Percentiles rank a stretch among this genome's conserved stretches.
These are phyloP conservation scores for Menidia beryllina DNA, from an alignment of 2,113 vertebrate species.

Conservation along the genomic window DNA sequence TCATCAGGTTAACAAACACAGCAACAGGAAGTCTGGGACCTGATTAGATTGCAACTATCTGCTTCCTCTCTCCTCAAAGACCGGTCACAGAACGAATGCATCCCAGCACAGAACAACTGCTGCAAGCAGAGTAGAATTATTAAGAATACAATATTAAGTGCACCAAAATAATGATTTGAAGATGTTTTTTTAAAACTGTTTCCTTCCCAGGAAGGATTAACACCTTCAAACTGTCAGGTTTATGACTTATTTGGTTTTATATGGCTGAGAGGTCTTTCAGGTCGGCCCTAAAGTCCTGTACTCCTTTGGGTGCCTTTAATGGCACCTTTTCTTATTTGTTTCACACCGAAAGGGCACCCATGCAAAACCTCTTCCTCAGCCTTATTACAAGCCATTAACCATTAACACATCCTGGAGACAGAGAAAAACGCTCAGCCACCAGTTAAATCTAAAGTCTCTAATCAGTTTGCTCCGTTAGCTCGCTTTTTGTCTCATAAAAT, in stretches of 20 bases:
- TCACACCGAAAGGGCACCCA: neutral
- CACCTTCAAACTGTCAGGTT: no score
- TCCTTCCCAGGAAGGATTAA: slow-evolving; percentile 35
- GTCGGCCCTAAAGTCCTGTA: neutral
- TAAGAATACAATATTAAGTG: no score
- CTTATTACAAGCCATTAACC: neutral
- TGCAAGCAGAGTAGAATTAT: slow-evolving; percentile 50
- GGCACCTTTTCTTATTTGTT: neutral
- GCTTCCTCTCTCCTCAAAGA: slow-evolving; percentile 4
- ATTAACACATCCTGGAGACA: neutral
- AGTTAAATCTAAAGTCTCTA: no score
- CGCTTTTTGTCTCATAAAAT: no score
- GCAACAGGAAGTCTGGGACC: slow-evolving; percentile 54
- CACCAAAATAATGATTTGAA: no score
- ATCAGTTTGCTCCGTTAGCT: no score
- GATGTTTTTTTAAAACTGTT: no score
- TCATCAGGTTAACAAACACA: no score
- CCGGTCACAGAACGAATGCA: slow-evolving; percentile 62
- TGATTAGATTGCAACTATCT: slow-evolving; percentile 56
- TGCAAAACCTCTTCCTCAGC: neutral
- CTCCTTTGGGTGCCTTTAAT: neutral
- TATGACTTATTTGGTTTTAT: no score
- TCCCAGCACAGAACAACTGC: slow-evolving; percentile 41
- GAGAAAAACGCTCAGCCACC: neutral
- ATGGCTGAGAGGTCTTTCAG: neutral